A percentile compares a stretch with the other conserved stretches of the same genome.
These are phyloP conservation scores for Melanerpes aurifrons DNA, from an alignment of 2,113 vertebrate species.

Conservation along the genomic window DNA sequence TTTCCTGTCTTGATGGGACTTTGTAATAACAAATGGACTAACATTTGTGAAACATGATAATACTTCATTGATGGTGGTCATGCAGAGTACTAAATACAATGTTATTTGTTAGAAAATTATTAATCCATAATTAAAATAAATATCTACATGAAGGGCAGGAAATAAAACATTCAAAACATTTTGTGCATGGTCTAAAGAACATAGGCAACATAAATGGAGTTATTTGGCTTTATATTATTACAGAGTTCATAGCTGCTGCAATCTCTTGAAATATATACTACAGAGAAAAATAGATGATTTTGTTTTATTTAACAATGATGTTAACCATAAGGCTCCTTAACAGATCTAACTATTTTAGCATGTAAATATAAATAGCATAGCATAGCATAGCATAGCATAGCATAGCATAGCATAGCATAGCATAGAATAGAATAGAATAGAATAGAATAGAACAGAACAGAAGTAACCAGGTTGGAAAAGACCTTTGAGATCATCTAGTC, in stretches of 20 bases:
- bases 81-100: background rate
- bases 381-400: too few species aligned
- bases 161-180: background rate
- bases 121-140: background rate
- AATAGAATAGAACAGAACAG: too few species aligned
- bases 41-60: background rate
- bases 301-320: background rate
- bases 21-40: slow-evolving; percentile 8
- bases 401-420: too few species aligned
- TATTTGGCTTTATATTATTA: background rate
- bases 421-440: too few species aligned
- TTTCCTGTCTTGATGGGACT: background rate
- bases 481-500: too few species aligned
- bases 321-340: background rate
- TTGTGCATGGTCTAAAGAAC: background rate
- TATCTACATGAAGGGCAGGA: background rate
- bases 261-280: background rate
- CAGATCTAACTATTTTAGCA: background rate
- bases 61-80: background rate
- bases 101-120: background rate
- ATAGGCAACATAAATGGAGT: background rate
- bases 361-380: background rate
- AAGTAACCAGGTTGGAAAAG: too few species aligned
- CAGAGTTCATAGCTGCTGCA: background rate
- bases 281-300: background rate